Evolutionary conservation across 2,797 vertebrate species (phyloP).

Genomic region (Tarsius wallacei): DNA sequence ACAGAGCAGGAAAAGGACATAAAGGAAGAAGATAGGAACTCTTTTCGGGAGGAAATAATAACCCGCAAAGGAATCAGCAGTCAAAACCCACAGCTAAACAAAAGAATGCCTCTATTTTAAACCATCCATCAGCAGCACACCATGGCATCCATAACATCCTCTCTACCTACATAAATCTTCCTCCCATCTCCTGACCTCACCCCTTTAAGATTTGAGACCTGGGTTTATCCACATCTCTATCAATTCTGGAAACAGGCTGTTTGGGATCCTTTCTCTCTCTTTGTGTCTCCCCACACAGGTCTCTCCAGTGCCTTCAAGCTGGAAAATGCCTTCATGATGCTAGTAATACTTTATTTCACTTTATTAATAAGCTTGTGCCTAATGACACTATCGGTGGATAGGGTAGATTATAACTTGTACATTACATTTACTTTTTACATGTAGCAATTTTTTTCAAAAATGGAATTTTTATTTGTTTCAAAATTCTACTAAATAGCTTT

Average conservation of each 20-base stretch:
- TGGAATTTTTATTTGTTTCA: not conserved
- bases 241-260: not conserved
- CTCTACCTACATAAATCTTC: too few species aligned
- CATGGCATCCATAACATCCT: fast-evolving
- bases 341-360: not conserved
- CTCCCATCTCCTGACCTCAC: too few species aligned
- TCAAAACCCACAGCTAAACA: not conserved
- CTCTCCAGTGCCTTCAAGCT: not conserved
- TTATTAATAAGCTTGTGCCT: not conserved
- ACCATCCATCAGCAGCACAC: fast-evolving
- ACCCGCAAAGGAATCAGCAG: not conserved
- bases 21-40: not conserved
- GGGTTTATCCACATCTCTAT: not conserved
- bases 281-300: not conserved
- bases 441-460: not conserved
- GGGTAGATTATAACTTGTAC: not conserved
- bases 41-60: not conserved
- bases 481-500: not conserved
- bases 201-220: not conserved
- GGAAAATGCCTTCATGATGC: not conserved
- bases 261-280: not conserved
- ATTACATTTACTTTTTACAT: not conserved
- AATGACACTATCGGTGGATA: fast-evolving
- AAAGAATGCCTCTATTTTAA: not conserved
- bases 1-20: too few species aligned